Evolutionary conservation across 2,888 invertebrate genomes (phyloP).

Genomic region (Serripes groenlandicus): DNA sequence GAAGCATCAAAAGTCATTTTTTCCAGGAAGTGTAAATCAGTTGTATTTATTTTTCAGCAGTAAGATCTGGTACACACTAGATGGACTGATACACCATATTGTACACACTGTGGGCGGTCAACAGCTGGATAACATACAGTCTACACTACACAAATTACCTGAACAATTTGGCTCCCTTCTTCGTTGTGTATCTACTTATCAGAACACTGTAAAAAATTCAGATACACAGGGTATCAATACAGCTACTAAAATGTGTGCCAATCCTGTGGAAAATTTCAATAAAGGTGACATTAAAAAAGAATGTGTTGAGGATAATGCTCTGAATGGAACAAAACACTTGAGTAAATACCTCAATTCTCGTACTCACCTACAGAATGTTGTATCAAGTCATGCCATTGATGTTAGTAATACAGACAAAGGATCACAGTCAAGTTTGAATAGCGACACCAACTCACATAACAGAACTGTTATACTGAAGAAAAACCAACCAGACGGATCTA

Average conservation of each 20-base stretch:
- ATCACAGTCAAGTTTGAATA: conserved; percentile 19
- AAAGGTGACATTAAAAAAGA: background rate
- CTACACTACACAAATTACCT: conserved; percentile 67
- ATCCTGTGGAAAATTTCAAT: background rate
- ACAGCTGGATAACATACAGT: conserved; percentile 35
- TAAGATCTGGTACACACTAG: conserved; percentile 75
- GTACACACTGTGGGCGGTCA: conserved; percentile 70
- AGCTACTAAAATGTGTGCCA: background rate
- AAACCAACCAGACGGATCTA: background rate
- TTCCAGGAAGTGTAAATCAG: no score
- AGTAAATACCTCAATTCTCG: conserved; percentile 8
- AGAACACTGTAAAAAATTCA: conserved; percentile 30
- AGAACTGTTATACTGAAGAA: conserved; percentile 48
- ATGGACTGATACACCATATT: conserved; percentile 75
- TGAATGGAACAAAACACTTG: background rate
- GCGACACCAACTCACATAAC: conserved; percentile 37
- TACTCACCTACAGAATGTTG: background rate
- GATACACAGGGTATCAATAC: background rate
- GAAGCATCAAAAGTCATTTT: no score
- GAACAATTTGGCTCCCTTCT: conserved; percentile 70
- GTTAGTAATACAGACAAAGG: background rate
- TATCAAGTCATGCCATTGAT: background rate
- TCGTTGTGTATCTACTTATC: conserved; percentile 67
- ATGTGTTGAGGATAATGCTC: background rate
- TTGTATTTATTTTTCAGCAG: conserved; percentile 45